A percentile compares a stretch with the other conserved stretches of the same genome.
phyloP scores from a whole-genome alignment of 2,113 vertebrate species.

The Toxotes chatareus region DNA sequence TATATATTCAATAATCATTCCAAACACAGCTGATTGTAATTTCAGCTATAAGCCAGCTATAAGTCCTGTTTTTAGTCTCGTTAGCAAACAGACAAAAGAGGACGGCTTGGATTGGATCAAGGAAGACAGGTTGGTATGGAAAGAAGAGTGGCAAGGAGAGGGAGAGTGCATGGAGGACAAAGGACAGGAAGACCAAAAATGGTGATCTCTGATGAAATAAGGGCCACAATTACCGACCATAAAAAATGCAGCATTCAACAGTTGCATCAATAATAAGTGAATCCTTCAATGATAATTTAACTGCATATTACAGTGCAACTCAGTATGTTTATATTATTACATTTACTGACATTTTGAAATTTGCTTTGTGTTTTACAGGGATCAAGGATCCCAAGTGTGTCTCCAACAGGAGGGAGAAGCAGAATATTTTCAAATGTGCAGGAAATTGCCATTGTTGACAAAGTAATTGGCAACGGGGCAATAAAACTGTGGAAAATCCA shows the following conservation, averaged over 20 bases:
- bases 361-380: not conserved
- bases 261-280: not conserved
- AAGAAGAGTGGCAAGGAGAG: not conserved
- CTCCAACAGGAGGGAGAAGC: not conserved
- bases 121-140: not conserved
- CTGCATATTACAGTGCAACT: not conserved
- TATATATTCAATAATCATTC: too few species aligned
- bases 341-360: not conserved
- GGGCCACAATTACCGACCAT: not conserved
- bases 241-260: not conserved
- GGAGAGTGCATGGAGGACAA: not conserved
- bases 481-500: not conserved
- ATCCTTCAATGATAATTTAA: not conserved
- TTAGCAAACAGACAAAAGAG: not conserved
- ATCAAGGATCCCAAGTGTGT: not conserved
- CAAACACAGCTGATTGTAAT: too few species aligned
- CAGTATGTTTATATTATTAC: not conserved
- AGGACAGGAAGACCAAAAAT: not conserved
- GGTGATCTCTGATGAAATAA: not conserved
- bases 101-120: not conserved
- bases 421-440: not conserved
- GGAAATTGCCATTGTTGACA: conserved; percentile 6
- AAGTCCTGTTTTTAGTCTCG: not conserved
- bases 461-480: not conserved
- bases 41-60: not conserved